Conservation (phyloP, 2,888 invertebrate genomes). For the Cataglyphis rosenhaueri region DNA sequence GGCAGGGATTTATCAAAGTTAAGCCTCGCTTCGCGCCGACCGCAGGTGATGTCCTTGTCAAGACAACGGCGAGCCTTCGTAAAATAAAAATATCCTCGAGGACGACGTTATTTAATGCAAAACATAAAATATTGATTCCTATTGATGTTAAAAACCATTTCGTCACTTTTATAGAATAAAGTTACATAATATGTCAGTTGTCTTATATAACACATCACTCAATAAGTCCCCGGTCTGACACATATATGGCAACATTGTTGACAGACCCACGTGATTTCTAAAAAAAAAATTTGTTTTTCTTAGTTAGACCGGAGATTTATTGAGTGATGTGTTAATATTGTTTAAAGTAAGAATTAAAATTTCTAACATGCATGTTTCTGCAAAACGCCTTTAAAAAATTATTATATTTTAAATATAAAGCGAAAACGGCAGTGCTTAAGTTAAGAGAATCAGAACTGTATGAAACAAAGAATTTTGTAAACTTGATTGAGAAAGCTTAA, state of each 20-base stretch:
- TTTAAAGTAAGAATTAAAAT: not conserved
- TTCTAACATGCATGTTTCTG: not conserved
- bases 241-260: too few relatives aligned
- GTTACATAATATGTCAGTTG: not conserved
- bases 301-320: too few relatives aligned
- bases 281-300: too few relatives aligned
- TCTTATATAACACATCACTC: not conserved
- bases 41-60: conserved; percentile 43
- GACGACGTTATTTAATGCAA: conserved; percentile 16
- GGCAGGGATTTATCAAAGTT: conserved; percentile 48
- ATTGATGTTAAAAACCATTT: not conserved
- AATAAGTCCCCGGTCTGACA: too few relatives aligned
- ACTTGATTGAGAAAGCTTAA: not conserved
- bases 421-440: not conserved
- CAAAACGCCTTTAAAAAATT: not conserved
- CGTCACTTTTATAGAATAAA: not conserved
- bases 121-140: not conserved
- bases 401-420: not conserved
- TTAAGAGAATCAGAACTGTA: too few relatives aligned
- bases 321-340: not conserved
- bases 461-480: not conserved
- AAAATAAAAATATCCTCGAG: conserved; percentile 31
- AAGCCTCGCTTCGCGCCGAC: conserved; percentile 55
- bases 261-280: too few relatives aligned
- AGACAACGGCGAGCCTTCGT: conserved; percentile 53